Conservation (phyloP, 2,113 vertebrate species). For the Melanerpes aurifrons region DNA sequence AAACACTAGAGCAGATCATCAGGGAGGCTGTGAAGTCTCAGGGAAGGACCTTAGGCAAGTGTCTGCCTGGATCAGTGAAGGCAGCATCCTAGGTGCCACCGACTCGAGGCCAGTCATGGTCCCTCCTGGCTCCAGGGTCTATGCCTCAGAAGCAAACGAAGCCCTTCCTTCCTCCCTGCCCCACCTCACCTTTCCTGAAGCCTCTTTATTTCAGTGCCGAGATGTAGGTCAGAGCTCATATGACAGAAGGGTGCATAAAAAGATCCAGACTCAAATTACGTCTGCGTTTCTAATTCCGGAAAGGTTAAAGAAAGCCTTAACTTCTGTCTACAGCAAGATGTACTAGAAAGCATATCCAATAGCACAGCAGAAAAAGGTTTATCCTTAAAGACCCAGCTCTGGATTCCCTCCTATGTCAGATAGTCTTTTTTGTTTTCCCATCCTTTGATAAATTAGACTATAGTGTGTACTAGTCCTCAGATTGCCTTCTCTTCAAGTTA, state of each 20-base stretch:
- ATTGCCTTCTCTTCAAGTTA: too few relatives aligned
- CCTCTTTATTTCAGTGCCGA: not conserved
- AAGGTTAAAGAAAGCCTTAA: conserved; percentile 26
- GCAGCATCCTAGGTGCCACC: not conserved
- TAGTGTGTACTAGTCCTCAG: too few relatives aligned
- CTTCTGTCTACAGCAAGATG: not conserved
- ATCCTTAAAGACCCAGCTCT: not conserved
- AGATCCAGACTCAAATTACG: not conserved
- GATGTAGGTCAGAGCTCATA: not conserved
- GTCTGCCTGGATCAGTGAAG: not conserved
- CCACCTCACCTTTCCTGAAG: not conserved
- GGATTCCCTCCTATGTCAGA: not conserved
- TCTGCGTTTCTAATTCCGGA: conserved; percentile 3
- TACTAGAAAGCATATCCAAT: not conserved
- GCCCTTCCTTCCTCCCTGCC: not conserved
- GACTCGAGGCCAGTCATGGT: not conserved
- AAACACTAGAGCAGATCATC: not conserved
- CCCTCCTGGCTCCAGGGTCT: not conserved
- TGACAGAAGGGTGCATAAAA: conserved; percentile 14
- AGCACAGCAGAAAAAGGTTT: not conserved
- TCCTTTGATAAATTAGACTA: too few relatives aligned
- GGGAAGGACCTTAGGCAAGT: not conserved
- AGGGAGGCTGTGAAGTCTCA: not conserved
- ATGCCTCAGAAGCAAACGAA: not conserved
- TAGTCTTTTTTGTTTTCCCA: not conserved